phyloP scores from a whole-genome alignment of 2,797 vertebrate species.

The Lindbergichthys nudifrons region DNA sequence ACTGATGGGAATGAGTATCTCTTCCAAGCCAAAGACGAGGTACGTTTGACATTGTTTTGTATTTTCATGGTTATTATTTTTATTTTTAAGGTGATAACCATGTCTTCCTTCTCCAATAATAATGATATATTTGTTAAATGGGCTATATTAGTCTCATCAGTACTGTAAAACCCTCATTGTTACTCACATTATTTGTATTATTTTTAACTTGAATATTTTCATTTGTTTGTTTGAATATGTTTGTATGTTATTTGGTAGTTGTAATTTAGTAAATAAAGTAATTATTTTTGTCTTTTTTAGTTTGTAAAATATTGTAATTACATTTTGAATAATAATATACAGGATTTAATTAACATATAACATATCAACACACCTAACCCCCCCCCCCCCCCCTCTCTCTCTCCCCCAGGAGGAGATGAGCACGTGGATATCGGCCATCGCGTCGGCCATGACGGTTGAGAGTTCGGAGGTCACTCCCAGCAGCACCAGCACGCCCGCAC shows the following conservation, averaged over 20 bases:
- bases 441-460: constrained; percentile 88
- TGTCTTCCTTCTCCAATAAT: neutral
- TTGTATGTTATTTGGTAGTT: too few relatives aligned
- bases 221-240: neutral
- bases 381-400: too few relatives aligned
- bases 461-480: constrained; percentile 91
- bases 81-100: too few relatives aligned
- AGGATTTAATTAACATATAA: too few relatives aligned
- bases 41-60: constrained; percentile 79
- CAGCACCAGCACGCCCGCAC: constrained; percentile 95
- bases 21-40: constrained; percentile 99
- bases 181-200: neutral
- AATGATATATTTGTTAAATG: neutral
- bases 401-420: constrained; percentile 96
- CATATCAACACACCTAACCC: neutral
- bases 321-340: too few relatives aligned
- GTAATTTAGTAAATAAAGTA: too few relatives aligned
- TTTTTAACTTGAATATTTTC: neutral
- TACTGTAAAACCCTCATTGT: neutral
- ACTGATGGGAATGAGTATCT: constrained; percentile 99
- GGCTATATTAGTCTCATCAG: neutral
- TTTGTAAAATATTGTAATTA: too few relatives aligned
- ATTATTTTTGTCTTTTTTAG: too few relatives aligned
- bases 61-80: neutral
- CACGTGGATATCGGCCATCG: constrained; percentile 95